Percentiles rank a stretch among this genome's conserved stretches.
Conservation (phyloP, 2,113 vertebrate species). For the Paradoxurus hermaphroditus region DNA sequence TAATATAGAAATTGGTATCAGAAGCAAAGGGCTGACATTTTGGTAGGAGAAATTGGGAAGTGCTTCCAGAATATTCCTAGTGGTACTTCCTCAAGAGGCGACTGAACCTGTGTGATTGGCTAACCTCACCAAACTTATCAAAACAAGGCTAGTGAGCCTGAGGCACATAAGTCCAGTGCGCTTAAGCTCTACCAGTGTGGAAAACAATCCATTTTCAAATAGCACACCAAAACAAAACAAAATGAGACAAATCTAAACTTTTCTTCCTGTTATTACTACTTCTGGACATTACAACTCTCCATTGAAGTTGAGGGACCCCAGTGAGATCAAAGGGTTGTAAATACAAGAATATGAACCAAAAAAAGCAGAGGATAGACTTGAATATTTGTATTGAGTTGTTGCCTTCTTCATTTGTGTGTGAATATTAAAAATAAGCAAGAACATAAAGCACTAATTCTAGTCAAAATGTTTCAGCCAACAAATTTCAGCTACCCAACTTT, state of each 20-base stretch:
- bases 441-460: background rate
- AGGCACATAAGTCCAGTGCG: background rate
- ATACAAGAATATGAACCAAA: background rate
- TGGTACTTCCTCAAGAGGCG: background rate
- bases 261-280: background rate
- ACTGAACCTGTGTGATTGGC: background rate
- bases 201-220: background rate
- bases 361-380: background rate
- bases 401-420: background rate
- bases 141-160: background rate
- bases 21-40: background rate
- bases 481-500: background rate
- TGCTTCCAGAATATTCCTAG: background rate
- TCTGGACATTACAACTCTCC: background rate
- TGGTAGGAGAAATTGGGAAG: background rate
- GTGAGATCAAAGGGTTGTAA: background rate
- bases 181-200: background rate
- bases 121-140: background rate
- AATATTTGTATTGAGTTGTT: background rate
- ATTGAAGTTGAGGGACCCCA: background rate
- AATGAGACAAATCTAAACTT: background rate
- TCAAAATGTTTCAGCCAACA: background rate
- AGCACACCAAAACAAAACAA: background rate
- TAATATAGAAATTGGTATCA: background rate
- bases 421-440: constrained; percentile 12